phyloP scores from a whole-genome alignment of 2,888 invertebrate genomes.

The Oligia fasciuncula region DNA sequence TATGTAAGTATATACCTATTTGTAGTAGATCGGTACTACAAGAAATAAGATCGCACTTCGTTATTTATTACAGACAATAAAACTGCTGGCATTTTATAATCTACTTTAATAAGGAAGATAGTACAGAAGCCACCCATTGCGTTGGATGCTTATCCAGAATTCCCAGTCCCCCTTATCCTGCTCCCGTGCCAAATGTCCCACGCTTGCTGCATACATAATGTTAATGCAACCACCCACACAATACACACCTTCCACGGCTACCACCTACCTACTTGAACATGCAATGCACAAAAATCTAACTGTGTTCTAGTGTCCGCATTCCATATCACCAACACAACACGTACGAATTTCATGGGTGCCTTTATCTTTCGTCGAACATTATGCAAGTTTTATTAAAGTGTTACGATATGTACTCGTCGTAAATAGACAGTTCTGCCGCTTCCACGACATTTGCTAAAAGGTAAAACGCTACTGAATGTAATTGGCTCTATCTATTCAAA shows the following conservation, averaged over 20 bases:
- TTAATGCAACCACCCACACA: constrained; percentile 65
- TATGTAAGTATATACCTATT: not conserved
- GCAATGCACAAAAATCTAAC: constrained; percentile 81
- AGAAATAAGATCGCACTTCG: constrained; percentile 13
- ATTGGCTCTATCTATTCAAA: constrained; percentile 19
- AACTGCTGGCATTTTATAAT: constrained; percentile 10
- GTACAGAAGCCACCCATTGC: constrained; percentile 80
- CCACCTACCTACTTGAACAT: constrained; percentile 74
- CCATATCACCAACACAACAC: constrained; percentile 42
- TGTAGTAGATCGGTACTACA: not conserved
- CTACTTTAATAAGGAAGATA: constrained; percentile 15
- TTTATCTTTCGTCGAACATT: constrained; percentile 48
- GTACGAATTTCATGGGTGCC: constrained; percentile 44
- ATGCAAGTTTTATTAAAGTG: constrained; percentile 44
- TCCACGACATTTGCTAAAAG: constrained; percentile 26
- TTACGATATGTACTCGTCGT: constrained; percentile 7
- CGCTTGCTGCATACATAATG: constrained; percentile 81
- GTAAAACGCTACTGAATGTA: constrained; percentile 19
- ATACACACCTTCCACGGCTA: constrained; percentile 41
- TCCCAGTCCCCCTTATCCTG: constrained; percentile 80
- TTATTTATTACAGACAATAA: constrained; percentile 7
- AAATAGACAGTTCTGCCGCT: constrained; percentile 11
- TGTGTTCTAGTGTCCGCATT: constrained; percentile 71
- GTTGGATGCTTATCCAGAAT: constrained; percentile 81
- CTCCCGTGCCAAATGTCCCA: constrained; percentile 82